These are phyloP conservation scores for Cataglyphis albicans DNA, from an alignment of 2,888 invertebrate genomes.

Conservation along the genomic window DNA sequence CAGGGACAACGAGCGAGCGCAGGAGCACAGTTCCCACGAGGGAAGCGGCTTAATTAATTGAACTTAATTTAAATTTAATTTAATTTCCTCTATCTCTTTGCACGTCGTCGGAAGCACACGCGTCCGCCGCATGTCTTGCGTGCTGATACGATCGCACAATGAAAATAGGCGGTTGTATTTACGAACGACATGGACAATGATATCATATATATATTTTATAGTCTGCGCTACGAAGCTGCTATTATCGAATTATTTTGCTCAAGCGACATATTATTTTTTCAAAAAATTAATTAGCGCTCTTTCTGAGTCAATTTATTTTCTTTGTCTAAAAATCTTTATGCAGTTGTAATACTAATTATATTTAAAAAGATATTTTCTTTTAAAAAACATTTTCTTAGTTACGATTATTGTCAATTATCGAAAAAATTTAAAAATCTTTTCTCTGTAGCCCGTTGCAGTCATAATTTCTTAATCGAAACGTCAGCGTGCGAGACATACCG, in stretches of 20 bases:
- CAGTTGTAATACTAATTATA: neutral
- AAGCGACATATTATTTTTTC: neutral
- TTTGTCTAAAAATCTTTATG: neutral
- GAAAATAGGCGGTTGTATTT: neutral
- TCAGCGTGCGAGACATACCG: neutral
- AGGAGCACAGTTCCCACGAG: constrained; percentile 77
- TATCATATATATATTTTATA: neutral
- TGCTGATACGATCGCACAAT: constrained; percentile 8
- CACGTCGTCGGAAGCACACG: constrained; percentile 19
- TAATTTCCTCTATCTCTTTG: constrained; percentile 73
- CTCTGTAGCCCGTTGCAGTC: constrained; percentile 14
- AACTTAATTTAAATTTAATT: constrained; percentile 84
- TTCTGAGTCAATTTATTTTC: neutral
- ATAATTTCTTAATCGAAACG: constrained; percentile 40
- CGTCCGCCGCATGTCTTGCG: constrained; percentile 35
- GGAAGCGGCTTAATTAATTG: constrained; percentile 82
- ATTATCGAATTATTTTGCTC: neutral
- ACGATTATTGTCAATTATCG: constrained; percentile 17
- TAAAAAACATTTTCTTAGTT: neutral
- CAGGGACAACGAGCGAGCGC: constrained; percentile 71
- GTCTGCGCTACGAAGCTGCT: neutral
- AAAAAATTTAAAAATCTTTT: constrained; percentile 16
- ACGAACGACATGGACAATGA: neutral
- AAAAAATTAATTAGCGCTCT: neutral
- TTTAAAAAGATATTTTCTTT: neutral